phyloP scores from a whole-genome alignment of 2,888 invertebrate genomes.

The Macropis europaea region DNA sequence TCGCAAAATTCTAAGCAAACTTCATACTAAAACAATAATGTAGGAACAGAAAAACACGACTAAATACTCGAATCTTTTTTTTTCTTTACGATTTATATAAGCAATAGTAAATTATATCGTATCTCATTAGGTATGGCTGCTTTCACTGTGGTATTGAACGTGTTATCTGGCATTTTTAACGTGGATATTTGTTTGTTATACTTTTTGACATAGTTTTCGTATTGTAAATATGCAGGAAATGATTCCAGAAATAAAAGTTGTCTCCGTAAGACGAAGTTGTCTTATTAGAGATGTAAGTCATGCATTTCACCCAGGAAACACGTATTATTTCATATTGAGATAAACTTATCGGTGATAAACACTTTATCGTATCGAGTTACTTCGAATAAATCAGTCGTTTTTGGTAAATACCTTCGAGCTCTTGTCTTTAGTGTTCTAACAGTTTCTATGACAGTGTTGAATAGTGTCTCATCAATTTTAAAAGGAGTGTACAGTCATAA shows the following conservation, averaged over 20 bases:
- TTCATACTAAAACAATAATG: too few species aligned
- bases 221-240: not conserved
- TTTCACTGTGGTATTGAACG: too few species aligned
- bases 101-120: too few species aligned
- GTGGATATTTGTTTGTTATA: too few species aligned
- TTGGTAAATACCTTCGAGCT: not conserved
- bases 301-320: not conserved
- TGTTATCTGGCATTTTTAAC: too few species aligned
- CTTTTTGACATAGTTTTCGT: too few species aligned
- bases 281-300: not conserved
- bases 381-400: constrained; percentile 20
- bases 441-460: not conserved
- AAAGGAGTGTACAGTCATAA: not conserved
- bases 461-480: not conserved
- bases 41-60: too few species aligned
- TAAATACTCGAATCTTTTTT: too few species aligned
- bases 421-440: not conserved
- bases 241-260: not conserved
- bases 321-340: constrained; percentile 10
- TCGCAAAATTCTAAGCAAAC: too few species aligned
- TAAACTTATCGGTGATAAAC: constrained; percentile 27
- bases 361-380: not conserved
- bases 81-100: too few species aligned
- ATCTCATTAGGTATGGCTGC: too few species aligned
- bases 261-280: not conserved